Evolutionary conservation across 2,113 vertebrate genomes (phyloP).

Genomic region (Anarrhichthys ocellatus): DNA sequence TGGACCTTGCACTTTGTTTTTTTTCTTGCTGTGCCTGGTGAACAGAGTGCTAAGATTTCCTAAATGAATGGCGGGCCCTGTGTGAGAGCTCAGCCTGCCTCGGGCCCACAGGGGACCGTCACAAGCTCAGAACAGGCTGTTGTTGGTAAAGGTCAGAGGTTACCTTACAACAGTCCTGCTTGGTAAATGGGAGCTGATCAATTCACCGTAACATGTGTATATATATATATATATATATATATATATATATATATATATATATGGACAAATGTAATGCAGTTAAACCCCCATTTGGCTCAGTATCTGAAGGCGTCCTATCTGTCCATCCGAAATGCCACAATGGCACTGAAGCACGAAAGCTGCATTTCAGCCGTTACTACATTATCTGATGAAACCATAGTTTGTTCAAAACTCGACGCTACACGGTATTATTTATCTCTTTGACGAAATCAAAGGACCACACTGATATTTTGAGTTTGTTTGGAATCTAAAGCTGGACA

Average conservation of each 20-base stretch:
- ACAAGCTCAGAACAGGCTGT: conserved; percentile 66
- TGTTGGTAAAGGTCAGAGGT: conserved; percentile 66
- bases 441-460: conserved; percentile 44
- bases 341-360: conserved; percentile 34
- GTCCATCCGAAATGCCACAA: conserved; percentile 53
- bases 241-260: too few relatives aligned
- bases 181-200: conserved; percentile 37
- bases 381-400: conserved; percentile 54
- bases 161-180: conserved; percentile 29
- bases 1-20: conserved; percentile 50
- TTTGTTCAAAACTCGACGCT: conserved; percentile 31
- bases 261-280: conserved; percentile 8
- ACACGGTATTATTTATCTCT: conserved; percentile 52
- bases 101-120: conserved; percentile 45
- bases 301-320: conserved; percentile 32
- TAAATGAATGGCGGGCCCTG: conserved; percentile 71
- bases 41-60: conserved; percentile 71
- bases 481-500: conserved; percentile 67
- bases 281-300: conserved; percentile 4
- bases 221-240: too few relatives aligned
- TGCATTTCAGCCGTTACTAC: conserved; percentile 35
- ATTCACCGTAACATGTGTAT: conserved; percentile 32
- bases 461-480: conserved; percentile 50
- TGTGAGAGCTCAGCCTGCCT: conserved; percentile 48
- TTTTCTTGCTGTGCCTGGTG: conserved; percentile 47